phyloP scores from a whole-genome alignment of 2,888 invertebrate species.

The Chelonus formosanus region DNA sequence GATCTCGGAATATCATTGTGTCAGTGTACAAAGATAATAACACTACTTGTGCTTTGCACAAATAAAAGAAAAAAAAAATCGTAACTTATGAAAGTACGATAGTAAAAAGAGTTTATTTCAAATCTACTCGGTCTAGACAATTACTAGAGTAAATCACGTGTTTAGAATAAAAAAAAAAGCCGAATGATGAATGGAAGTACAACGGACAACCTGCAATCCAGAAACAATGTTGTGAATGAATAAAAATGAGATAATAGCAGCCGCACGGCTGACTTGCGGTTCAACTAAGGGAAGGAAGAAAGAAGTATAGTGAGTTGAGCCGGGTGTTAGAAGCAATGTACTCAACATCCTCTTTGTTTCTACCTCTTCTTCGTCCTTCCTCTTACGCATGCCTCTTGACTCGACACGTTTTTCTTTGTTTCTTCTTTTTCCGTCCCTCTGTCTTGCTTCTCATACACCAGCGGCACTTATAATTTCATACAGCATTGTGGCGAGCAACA shows the following conservation, averaged over 20 bases:
- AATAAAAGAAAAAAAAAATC: no score
- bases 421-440: neutral
- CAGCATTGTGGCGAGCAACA: slow-evolving; percentile 31
- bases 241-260: slow-evolving; percentile 52
- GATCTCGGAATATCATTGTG: no score
- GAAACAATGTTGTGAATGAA: slow-evolving; percentile 54
- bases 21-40: no score
- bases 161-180: slow-evolving; percentile 1
- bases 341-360: slow-evolving; percentile 32
- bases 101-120: no score
- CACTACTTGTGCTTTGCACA: no score
- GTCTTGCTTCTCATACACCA: slow-evolving; percentile 6
- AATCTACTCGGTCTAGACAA: no score
- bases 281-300: slow-evolving; percentile 30
- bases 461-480: slow-evolving; percentile 44
- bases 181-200: slow-evolving; percentile 48
- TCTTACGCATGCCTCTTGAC: slow-evolving; percentile 10
- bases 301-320: slow-evolving; percentile 18
- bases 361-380: slow-evolving; percentile 18
- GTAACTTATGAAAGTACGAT: no score
- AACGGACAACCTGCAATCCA: slow-evolving; percentile 50
- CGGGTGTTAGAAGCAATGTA: slow-evolving; percentile 39
- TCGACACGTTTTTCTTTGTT: slow-evolving; percentile 7
- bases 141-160: slow-evolving; percentile 1
- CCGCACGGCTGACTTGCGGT: slow-evolving; percentile 41